Conservation (phyloP, 2,797 vertebrate genomes). For the Rhadinocentrus ornatus region DNA sequence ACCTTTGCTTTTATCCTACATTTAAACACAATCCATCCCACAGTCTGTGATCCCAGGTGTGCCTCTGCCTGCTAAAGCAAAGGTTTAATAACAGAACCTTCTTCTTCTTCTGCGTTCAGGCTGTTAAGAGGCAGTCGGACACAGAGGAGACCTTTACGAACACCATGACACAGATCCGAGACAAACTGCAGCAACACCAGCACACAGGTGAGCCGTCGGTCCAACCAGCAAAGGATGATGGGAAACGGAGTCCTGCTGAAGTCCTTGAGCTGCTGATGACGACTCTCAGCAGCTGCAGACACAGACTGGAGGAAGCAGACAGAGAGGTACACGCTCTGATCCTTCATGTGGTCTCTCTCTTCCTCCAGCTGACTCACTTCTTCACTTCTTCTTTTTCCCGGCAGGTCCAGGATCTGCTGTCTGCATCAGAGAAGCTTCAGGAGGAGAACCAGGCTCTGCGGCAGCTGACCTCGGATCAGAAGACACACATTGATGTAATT, state of each 20-base stretch:
- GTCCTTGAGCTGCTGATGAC: slow-evolving; percentile 51
- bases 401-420: slow-evolving; percentile 63
- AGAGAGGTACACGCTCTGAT: slow-evolving; percentile 37
- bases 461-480: slow-evolving; percentile 51
- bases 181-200: slow-evolving; percentile 29
- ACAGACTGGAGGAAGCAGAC: slow-evolving; percentile 44
- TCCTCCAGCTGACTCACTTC: not conserved
- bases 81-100: too few relatives aligned
- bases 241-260: slow-evolving; percentile 38
- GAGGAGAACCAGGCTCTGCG: slow-evolving; percentile 47
- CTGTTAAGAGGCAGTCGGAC: not conserved
- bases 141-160: slow-evolving; percentile 20
- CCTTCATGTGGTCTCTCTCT: not conserved
- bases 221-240: slow-evolving; percentile 49
- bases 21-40: too few relatives aligned
- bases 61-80: too few relatives aligned
- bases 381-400: too few relatives aligned
- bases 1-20: too few relatives aligned
- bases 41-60: too few relatives aligned
- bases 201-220: slow-evolving; percentile 10
- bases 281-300: slow-evolving; percentile 21
- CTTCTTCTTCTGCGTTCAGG: slow-evolving; percentile 31
- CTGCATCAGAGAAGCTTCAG: slow-evolving; percentile 25
- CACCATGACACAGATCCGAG: slow-evolving; percentile 24
- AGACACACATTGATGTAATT: slow-evolving; percentile 33